A percentile compares a stretch with the other conserved stretches of the same genome.
These are phyloP conservation scores for Darevskia nairensis DNA, from an alignment of 2,797 vertebrate species.

Conservation along the genomic window DNA sequence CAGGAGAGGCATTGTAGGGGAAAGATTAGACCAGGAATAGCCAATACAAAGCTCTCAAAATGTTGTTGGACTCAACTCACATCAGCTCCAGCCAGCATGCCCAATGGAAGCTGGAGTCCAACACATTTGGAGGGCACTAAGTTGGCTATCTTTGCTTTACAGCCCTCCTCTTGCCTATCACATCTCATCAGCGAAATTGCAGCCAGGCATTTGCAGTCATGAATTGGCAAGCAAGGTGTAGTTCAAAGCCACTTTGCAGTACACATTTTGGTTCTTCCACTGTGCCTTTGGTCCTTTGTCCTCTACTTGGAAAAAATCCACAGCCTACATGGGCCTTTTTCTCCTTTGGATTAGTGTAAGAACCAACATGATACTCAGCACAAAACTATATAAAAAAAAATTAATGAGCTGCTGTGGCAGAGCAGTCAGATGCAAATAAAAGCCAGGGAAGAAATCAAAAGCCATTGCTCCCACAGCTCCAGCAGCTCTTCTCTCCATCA, in stretches of 20 bases:
- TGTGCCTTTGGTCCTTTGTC: neutral
- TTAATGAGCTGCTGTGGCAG: neutral
- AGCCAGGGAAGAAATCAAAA: neutral
- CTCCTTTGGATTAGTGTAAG: neutral
- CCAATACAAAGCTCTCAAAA: too few species aligned
- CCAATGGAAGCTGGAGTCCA: too few species aligned
- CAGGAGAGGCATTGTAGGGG: neutral
- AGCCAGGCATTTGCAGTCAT: neutral
- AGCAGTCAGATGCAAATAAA: neutral
- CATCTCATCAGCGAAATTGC: neutral
- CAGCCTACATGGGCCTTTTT: neutral
- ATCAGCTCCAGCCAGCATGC: too few species aligned
- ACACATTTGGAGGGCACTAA: too few species aligned
- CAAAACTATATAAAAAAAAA: neutral
- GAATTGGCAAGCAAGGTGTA: neutral
- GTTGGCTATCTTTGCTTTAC: neutral
- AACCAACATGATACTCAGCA: neutral
- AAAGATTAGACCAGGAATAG: neutral
- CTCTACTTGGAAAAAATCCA: neutral
- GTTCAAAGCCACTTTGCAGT: neutral
- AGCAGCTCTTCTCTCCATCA: fast-evolving
- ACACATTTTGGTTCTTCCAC: neutral
- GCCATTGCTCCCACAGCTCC: neutral
- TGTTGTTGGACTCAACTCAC: too few species aligned
- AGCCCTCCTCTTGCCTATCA: neutral